phyloP scores from a whole-genome alignment of 2,113 vertebrate genomes.

The Anarhynchus alexandrinus region DNA sequence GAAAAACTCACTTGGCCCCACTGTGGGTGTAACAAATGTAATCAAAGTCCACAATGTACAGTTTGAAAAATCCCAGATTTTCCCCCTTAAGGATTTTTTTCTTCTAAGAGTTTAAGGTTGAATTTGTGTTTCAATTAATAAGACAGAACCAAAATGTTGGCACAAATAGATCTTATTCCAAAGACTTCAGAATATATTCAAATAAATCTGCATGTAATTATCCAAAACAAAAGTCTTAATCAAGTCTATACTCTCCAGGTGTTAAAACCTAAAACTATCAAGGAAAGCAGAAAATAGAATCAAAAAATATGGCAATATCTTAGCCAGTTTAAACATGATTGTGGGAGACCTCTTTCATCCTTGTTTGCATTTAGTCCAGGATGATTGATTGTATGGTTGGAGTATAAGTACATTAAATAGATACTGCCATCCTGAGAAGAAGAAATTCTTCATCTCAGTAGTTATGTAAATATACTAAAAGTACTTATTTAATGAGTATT shows the following conservation, averaged over 20 bases:
- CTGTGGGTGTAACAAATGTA: not conserved
- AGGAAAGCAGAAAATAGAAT: not conserved
- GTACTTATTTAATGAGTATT: not conserved
- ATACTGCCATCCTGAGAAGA: not conserved
- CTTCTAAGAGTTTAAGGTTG: not conserved
- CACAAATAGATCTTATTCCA: not conserved
- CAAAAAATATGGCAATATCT: fast-evolving
- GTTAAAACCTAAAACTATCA: not conserved
- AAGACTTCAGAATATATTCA: not conserved
- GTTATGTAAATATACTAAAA: not conserved
- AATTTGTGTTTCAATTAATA: not conserved
- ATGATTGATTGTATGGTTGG: not conserved
- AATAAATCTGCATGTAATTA: not conserved
- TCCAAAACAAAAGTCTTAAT: not conserved
- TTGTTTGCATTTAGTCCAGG: not conserved
- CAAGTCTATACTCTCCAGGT: not conserved
- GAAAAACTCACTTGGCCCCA: not conserved
- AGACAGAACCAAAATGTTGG: not conserved
- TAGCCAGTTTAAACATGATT: not conserved
- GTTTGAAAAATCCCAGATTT: not conserved
- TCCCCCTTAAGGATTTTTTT: not conserved
- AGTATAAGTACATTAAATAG: not conserved
- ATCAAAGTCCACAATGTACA: not conserved
- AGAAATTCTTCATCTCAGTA: not conserved
- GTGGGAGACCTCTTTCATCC: not conserved